Base-by-base conservation (phyloP, 2,888 invertebrate species). In the Hecatera dysodea region DNA sequence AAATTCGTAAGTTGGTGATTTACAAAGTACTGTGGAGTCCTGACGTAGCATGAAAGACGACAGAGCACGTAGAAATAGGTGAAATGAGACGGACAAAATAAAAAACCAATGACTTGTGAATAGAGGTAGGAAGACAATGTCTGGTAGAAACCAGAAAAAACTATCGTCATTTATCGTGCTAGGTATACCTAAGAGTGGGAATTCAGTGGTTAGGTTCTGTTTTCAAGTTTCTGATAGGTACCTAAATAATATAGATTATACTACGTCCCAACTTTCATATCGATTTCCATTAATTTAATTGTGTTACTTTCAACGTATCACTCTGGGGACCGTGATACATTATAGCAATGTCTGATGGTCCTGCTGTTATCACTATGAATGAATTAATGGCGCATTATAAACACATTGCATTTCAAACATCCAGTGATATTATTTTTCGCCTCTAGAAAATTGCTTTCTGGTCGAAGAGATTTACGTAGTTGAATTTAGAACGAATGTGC, bases 331-430 rank as follows among this genome's bases (percentile, higher is more conserved):
- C 9, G n/a, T 27, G 11, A 74, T 44, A 22, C 5, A 63, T n/a
- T n/a, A n/a, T 27, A 12, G 19, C 1, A 29, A 36, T 42, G n/a
- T 36, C 17, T 52, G 17, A 44, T 52, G 19, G 33, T 11, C 39
- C 27, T 66, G 27, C 39, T 67, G 22, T 8, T 7, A 24, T 24
- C n/a, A 52, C 8, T 53, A 64, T 70, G 1, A 68, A 68, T 50
- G 29, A 22, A n/a, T 50, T 5, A 7, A 19, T 36, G 9, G 11
- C 22, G 19, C 27, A 39, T 72, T 27, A 56, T 36, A 15, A 22
- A 36, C 3, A 46, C 3, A 12, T 46, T 39, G 27, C 60, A 39
- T 39, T 36, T 36, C 29, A 72, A 33, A 27, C 27, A 17, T 57
- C n/a, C n/a, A n/a, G n/a, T n/a, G n/a, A n/a, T n/a, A n/a, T n/a